Conservation (phyloP, 2,797 vertebrate species). For the Australoheros facetus region DNA sequence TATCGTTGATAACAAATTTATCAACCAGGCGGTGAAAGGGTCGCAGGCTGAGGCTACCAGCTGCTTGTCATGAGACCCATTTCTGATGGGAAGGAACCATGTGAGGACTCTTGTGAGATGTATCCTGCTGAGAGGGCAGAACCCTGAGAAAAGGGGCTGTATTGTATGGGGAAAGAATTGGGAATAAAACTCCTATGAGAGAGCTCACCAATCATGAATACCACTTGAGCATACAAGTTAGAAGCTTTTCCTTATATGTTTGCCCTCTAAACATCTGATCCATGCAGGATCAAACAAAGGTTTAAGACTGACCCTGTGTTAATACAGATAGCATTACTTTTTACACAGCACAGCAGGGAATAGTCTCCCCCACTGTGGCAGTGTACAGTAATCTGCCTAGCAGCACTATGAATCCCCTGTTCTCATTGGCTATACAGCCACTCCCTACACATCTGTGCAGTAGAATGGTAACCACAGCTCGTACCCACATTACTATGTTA, state of each 20-base stretch:
- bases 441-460: conserved; percentile 59
- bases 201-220: not conserved
- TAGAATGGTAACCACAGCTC: conserved; percentile 60
- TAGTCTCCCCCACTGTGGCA: conserved; percentile 8
- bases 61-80: conserved; percentile 76
- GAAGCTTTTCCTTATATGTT: not conserved
- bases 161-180: not conserved
- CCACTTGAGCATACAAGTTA: not conserved
- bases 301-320: conserved; percentile 18
- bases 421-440: conserved; percentile 62
- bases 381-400: conserved; percentile 67
- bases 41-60: conserved; percentile 49
- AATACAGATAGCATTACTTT: conserved; percentile 15
- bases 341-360: conserved; percentile 21
- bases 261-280: not conserved
- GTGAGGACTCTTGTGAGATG: conserved; percentile 72
- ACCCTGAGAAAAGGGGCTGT: conserved; percentile 10
- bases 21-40: conserved; percentile 8
- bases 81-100: conserved; percentile 58
- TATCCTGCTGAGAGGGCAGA: conserved; percentile 38
- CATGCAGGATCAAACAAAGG: not conserved
- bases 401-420: conserved; percentile 49
- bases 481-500: conserved; percentile 26
- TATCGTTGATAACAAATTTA: not conserved
- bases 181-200: not conserved